phyloP scores from a whole-genome alignment of 2,797 vertebrate genomes.

The Mormyrops attenuatus region DNA sequence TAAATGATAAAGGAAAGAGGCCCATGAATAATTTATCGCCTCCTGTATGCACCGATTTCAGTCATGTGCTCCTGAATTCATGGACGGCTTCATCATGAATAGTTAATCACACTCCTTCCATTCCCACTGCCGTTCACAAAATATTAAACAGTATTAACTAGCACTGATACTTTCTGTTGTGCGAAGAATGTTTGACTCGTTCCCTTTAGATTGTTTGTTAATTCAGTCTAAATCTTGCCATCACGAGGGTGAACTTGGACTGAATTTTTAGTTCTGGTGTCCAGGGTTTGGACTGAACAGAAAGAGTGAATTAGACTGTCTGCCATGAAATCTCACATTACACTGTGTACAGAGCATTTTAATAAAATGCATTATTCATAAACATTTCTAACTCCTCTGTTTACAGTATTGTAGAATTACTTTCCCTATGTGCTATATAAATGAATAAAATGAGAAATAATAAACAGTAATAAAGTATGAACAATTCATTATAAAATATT shows the following conservation, averaged over 20 bases:
- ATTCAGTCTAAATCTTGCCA: background rate
- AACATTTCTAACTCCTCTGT: background rate
- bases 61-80: conserved; percentile 45
- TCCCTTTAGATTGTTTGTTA: background rate
- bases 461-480: background rate
- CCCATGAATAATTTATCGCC: conserved; percentile 63
- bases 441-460: background rate
- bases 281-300: background rate
- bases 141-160: conserved; percentile 17
- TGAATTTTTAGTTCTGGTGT: background rate
- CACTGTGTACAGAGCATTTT: background rate
- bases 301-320: background rate
- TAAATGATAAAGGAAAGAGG: conserved; percentile 61
- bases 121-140: conserved; percentile 5
- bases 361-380: background rate
- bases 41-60: conserved; percentile 59
- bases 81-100: conserved; percentile 22
- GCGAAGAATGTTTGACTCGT: background rate
- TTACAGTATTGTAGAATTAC: background rate
- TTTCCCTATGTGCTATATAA: background rate
- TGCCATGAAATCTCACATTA: background rate
- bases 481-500: background rate
- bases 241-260: background rate
- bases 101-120: conserved; percentile 8
- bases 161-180: conserved; percentile 4